Conservation (phyloP, 2,888 invertebrate genomes). For the Latrodectus hesperus region DNA sequence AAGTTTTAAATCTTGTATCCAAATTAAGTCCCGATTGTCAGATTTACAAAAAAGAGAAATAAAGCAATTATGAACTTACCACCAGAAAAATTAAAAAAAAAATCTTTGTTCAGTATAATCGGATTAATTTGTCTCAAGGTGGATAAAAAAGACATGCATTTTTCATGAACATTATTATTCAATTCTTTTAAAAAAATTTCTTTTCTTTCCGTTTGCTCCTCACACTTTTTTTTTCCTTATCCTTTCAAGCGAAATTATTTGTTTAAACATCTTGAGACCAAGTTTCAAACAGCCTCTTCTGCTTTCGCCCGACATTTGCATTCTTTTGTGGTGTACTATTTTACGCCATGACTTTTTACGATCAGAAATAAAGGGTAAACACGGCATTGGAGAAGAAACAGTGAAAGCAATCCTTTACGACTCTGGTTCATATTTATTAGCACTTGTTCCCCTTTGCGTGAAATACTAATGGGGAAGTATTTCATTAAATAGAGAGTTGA, state of each 20-base stretch:
- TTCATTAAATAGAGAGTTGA: not conserved
- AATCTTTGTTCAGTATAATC: not conserved
- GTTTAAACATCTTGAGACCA: constrained; percentile 5
- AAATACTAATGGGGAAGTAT: not conserved
- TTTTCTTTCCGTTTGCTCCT: not conserved
- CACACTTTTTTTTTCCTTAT: not conserved
- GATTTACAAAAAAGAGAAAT: not conserved
- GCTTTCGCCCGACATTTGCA: not conserved
- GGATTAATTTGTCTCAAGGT: not conserved
- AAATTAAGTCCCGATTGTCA: not conserved
- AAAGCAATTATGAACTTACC: constrained; percentile 1
- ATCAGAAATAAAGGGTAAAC: not conserved
- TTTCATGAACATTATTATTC: constrained; percentile 4
- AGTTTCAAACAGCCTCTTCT: not conserved
- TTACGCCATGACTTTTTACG: constrained; percentile 6
- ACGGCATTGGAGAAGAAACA: not conserved
- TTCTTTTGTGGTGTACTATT: not conserved
- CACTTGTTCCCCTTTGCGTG: not conserved
- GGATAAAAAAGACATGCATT: not conserved
- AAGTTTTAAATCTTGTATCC: constrained; percentile 1
- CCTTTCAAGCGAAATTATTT: not conserved
- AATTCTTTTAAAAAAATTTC: not conserved
- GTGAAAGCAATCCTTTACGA: not conserved
- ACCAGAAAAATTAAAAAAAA: not conserved
- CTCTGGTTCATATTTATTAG: constrained; percentile 10